These are phyloP conservation scores for Whitmania pigra DNA, from an alignment of 1,140 invertebrate species.

Conservation along the genomic window DNA sequence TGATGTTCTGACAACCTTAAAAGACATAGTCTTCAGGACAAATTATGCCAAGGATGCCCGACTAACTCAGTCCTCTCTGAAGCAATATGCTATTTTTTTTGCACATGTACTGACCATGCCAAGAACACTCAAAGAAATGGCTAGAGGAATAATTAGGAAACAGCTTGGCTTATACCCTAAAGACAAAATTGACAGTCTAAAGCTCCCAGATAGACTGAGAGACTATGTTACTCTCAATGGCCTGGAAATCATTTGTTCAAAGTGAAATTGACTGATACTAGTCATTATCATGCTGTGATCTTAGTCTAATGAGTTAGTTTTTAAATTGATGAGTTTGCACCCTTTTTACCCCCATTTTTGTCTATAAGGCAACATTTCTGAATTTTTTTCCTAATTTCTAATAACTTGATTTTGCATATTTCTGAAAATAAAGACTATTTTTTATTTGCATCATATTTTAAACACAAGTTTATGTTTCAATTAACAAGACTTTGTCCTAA, in stretches of 20 bases:
- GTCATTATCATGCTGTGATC: no score
- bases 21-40: slow-evolving; percentile 24
- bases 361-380: no score
- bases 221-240: slow-evolving; percentile 32
- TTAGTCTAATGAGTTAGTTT: no score
- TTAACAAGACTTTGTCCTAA: no score
- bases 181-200: slow-evolving; percentile 28
- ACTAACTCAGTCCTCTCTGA: slow-evolving; percentile 27
- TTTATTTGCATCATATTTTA: no score
- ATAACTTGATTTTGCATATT: no score
- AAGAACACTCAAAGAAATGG: slow-evolving; percentile 29
- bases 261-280: no score
- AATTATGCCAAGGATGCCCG: slow-evolving; percentile 25
- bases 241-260: neutral
- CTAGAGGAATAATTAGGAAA: slow-evolving; percentile 29
- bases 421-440: no score
- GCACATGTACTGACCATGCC: slow-evolving; percentile 27
- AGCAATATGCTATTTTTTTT: slow-evolving; percentile 31
- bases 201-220: slow-evolving; percentile 31
- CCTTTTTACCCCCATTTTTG: no score
- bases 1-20: slow-evolving; percentile 20
- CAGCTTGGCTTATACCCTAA: slow-evolving; percentile 27
- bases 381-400: no score
- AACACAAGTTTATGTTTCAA: no score
- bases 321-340: no score